Conservation (phyloP, 2,113 vertebrate species). For the Onychostruthus taczanowskii region DNA sequence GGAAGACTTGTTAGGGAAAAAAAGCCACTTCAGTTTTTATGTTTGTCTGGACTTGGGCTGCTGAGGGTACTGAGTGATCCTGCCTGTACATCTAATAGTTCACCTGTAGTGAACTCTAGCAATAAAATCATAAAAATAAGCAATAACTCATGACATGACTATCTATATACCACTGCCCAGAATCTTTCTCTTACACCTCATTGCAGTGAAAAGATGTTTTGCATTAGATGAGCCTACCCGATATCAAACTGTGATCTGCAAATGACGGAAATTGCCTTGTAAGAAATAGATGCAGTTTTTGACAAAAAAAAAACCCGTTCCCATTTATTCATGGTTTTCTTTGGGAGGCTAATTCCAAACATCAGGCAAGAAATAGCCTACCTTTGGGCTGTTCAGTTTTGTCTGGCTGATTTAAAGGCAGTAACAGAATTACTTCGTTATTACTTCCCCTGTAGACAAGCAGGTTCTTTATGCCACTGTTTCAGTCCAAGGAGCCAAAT, state of each 20-base stretch:
- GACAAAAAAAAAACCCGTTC: neutral
- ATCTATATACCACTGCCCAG: neutral
- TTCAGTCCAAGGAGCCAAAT: constrained; percentile 71
- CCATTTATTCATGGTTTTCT: neutral
- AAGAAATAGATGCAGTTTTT: constrained; percentile 5
- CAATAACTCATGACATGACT: neutral
- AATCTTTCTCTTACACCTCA: neutral
- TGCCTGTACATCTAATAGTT: neutral
- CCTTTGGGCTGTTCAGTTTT: constrained; percentile 49
- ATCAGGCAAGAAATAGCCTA: constrained; percentile 25
- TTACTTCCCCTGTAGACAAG: constrained; percentile 72
- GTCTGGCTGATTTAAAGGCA: constrained; percentile 68
- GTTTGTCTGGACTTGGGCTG: neutral
- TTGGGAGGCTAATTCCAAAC: constrained; percentile 27
- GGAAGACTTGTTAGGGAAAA: neutral
- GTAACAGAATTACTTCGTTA: constrained; percentile 53
- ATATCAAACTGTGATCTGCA: constrained; percentile 45
- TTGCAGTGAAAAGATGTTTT: neutral
- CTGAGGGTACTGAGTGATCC: neutral
- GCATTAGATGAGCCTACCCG: neutral
- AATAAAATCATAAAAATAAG: neutral
- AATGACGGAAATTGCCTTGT: constrained; percentile 47
- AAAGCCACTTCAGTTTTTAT: neutral
- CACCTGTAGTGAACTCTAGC: neutral
- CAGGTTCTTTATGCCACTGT: constrained; percentile 78